Evolutionary conservation across 2,797 vertebrate genomes (phyloP), one percentile per base, ranked within the genome.

Genomic region (Onychomys torridus): DNA sequence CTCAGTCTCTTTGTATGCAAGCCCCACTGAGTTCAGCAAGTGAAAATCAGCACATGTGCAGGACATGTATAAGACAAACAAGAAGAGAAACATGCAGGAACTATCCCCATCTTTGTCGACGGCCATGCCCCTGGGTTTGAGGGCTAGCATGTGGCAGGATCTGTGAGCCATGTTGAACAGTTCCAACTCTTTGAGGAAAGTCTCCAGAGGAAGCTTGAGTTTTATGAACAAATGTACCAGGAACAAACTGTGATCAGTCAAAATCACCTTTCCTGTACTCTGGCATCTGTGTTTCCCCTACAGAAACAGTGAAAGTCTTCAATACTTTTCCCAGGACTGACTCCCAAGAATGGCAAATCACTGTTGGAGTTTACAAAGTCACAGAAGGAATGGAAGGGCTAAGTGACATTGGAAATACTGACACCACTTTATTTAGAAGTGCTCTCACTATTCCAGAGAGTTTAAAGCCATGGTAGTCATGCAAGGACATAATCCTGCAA

Each of bases 121-220:
- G 67, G n/a, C 21, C 49, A 5, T 23, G 34, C 19, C 43, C 14
- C 23, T 69, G 1, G 43, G 21, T 59, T 90, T 89, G 49, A 65
- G 73, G 34, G 55, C 86, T 40, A 49, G 65, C 29, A 59, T 6
- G 25, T 25, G 82, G 21, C 82, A 63, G 34, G 34, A 67, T 67
- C 17, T 19, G 29, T 17, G 52, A 67, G 19, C 37, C 16, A 7
- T 9, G 32, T 32, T n/a, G 87, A 43, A 55, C 32, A 82, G 49
- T 71, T 93, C 69, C 32, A 93, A 34, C 59, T 95, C 43, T 93
- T 89, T 88, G n/a, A 81, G 52, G 63, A 92, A 96, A 87, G 29
- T 91, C 71, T 91, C 86, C 86, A 87, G 91, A 95, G 83, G 32
- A 94, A 88, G 23, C 46, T 81, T 90, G 88, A 90, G 34, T 90